Conservation (phyloP, 1,140 invertebrate genomes). For the Brachionus rubens region DNA sequence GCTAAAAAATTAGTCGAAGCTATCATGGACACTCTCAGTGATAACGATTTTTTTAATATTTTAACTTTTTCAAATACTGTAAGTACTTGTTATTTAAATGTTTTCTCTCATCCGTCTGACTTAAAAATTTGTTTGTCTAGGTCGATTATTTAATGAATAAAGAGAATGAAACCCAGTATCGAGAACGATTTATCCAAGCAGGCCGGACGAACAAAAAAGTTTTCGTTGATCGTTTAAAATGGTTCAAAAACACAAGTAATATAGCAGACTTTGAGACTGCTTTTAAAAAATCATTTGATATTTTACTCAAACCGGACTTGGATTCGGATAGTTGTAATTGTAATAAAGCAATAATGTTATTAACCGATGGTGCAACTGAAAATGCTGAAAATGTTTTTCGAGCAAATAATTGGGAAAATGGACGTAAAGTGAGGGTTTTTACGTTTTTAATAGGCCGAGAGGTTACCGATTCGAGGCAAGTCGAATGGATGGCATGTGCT, state of each 20-base stretch:
- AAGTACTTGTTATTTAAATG: background rate
- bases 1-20: constrained; percentile 83
- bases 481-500: constrained; percentile 57
- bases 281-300: constrained; percentile 80
- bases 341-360: constrained; percentile 96
- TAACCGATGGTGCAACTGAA: constrained; percentile 93
- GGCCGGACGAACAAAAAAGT: constrained; percentile 34
- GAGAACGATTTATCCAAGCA: constrained; percentile 4
- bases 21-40: constrained; percentile 89
- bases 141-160: constrained; percentile 15
- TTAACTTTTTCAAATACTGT: constrained; percentile 57
- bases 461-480: constrained; percentile 70
- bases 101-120: no score
- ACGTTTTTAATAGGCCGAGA: constrained; percentile 94
- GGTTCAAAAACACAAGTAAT: constrained; percentile 70
- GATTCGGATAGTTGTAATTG: constrained; percentile 53
- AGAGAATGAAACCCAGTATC: background rate
- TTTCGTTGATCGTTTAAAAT: constrained; percentile 2
- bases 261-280: constrained; percentile 92
- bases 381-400: constrained; percentile 86
- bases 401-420: constrained; percentile 68
- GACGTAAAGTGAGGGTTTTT: constrained; percentile 80
- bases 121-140: background rate
- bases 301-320: constrained; percentile 62
- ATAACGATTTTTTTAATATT: constrained; percentile 95